Conservation (phyloP, 2,888 invertebrate genomes). For the Tetramorium bicarinatum region DNA sequence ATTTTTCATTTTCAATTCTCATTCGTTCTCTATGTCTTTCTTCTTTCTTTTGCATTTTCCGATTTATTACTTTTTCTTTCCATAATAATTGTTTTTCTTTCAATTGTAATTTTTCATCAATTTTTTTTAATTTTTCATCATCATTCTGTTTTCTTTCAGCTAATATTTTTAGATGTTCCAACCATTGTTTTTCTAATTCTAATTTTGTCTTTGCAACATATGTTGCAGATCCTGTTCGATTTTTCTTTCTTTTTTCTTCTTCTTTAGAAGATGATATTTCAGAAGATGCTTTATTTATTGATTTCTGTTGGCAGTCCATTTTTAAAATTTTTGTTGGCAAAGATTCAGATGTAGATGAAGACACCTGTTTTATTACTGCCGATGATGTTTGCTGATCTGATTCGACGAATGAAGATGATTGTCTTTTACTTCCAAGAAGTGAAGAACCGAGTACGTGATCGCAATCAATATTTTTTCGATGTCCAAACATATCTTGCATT, state of each 20-base stretch:
- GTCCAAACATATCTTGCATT: slow-evolving; percentile 1
- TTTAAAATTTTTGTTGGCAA: too few species aligned
- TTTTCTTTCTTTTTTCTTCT: neutral
- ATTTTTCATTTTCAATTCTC: neutral
- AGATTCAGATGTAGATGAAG: too few species aligned
- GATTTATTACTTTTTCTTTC: neutral
- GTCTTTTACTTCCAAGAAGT: neutral
- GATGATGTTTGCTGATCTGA: too few species aligned
- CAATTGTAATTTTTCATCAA: neutral
- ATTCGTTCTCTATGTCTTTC: neutral
- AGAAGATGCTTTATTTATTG: too few species aligned
- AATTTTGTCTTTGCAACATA: neutral
- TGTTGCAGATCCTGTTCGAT: neutral
- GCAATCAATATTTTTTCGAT: neutral
- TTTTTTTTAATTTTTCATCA: neutral
- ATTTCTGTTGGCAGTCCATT: too few species aligned
- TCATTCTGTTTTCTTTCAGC: neutral
- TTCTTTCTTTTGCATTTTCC: neutral
- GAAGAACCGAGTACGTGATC: neutral
- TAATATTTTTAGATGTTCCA: neutral
- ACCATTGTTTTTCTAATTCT: slow-evolving; percentile 5
- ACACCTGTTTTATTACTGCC: too few species aligned
- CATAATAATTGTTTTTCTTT: slow-evolving; percentile 12
- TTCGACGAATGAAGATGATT: too few species aligned
- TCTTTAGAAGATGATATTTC: neutral